These are phyloP conservation scores for Leptinotarsa defecta DNA, from an alignment of 1,140 invertebrate genomes.

Conservation along the genomic window DNA sequence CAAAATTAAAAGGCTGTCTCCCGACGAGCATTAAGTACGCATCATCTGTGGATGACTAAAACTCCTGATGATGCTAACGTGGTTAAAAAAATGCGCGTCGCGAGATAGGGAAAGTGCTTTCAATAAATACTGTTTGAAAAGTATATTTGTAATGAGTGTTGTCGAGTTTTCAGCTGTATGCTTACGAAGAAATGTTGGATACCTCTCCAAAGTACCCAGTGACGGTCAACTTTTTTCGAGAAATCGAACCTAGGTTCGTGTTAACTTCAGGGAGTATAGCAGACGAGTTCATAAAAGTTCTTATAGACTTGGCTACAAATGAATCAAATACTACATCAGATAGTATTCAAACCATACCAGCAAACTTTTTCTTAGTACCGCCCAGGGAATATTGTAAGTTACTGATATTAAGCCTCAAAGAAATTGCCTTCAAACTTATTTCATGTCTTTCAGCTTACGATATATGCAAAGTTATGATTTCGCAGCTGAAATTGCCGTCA, in stretches of 20 bases:
- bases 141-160: no score
- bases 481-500: slow-evolving; percentile 63
- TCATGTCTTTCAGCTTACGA: slow-evolving; percentile 60
- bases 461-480: slow-evolving; percentile 65
- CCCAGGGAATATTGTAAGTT: slow-evolving; percentile 63
- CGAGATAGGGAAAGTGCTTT: no score
- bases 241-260: slow-evolving; percentile 67
- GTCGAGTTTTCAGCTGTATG: slow-evolving; percentile 57
- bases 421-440: slow-evolving; percentile 31
- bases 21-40: no score
- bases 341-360: slow-evolving; percentile 47
- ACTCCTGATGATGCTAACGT: no score
- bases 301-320: slow-evolving; percentile 53
- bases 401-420: slow-evolving; percentile 36
- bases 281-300: slow-evolving; percentile 57
- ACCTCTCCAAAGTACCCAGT: slow-evolving; percentile 63
- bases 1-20: no score
- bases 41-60: no score
- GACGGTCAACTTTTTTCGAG: slow-evolving; percentile 63
- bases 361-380: slow-evolving; percentile 61
- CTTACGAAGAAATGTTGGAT: slow-evolving; percentile 68
- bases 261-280: slow-evolving; percentile 60
- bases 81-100: no score
- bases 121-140: no score
- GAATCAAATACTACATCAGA: slow-evolving; percentile 47